Evolutionary conservation across 2,113 vertebrate genomes (phyloP).

Genomic region (Cyphomyrus discorhynchus): DNA sequence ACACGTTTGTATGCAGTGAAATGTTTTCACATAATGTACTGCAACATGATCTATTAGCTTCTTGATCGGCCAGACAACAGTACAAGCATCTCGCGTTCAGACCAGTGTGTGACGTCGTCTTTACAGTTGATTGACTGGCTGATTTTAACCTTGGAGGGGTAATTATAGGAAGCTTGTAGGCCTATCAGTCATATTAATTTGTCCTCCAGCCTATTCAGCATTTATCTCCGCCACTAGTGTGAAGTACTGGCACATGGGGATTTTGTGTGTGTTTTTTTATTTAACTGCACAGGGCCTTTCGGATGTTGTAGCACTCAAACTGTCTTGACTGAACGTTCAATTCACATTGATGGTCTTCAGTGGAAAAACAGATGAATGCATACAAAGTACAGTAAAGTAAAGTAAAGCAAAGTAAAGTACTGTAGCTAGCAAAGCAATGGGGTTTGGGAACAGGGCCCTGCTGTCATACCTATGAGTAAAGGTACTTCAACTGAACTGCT

Average conservation of each 20-base stretch:
- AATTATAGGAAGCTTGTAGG: background rate
- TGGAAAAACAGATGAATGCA: no score
- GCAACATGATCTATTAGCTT: background rate
- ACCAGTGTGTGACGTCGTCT: background rate
- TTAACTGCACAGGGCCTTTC: slow-evolving; percentile 12
- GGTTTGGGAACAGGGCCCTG: background rate
- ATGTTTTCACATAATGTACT: background rate
- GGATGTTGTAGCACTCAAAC: background rate
- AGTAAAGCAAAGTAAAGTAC: no score
- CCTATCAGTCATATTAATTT: slow-evolving; percentile 2
- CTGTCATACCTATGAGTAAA: background rate
- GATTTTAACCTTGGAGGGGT: background rate
- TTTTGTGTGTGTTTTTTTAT: background rate
- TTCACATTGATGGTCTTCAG: background rate
- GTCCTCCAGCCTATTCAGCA: background rate
- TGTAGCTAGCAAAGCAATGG: background rate
- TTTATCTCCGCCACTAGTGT: background rate
- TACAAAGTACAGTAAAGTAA: background rate
- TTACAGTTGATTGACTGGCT: background rate
- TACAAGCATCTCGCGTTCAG: background rate
- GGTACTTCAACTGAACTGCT: background rate
- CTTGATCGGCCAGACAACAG: background rate
- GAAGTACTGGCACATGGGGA: background rate
- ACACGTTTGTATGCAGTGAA: background rate
- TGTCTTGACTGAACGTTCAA: background rate